Conservation (phyloP, 2,888 invertebrate species). For the Exephanes ischioxanthus region DNA sequence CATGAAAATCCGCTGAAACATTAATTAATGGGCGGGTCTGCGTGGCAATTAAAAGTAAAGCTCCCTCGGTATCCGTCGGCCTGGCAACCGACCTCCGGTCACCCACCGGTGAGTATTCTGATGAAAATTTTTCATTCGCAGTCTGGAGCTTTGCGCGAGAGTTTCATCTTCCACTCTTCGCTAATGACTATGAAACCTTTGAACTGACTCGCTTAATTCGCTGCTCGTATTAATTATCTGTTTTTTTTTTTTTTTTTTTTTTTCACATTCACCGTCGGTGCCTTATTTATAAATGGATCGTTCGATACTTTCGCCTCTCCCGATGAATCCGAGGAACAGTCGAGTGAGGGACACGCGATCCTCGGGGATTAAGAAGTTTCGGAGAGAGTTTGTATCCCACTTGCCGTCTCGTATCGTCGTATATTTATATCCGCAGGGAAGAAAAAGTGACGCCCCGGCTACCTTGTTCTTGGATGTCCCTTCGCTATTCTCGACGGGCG, state of each 20-base stretch:
- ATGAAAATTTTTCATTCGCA: slow-evolving; percentile 64
- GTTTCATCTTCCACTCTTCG: slow-evolving; percentile 23
- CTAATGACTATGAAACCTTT: slow-evolving; percentile 43
- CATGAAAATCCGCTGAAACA: slow-evolving; percentile 69
- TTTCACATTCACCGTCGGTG: neutral
- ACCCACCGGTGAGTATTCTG: slow-evolving; percentile 50
- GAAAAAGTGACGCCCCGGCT: neutral
- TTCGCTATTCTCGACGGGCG: slow-evolving; percentile 28
- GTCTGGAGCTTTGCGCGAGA: slow-evolving; percentile 35
- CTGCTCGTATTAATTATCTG: slow-evolving; percentile 18
- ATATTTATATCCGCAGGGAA: neutral
- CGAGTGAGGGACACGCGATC: neutral
- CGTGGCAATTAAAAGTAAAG: slow-evolving; percentile 71
- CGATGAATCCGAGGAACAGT: neutral
- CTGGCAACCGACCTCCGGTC: slow-evolving; percentile 40
- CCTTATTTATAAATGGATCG: neutral
- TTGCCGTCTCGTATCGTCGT: neutral
- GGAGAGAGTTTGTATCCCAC: neutral
- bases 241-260: neutral
- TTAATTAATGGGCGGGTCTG: slow-evolving; percentile 68
- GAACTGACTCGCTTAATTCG: slow-evolving; percentile 48
- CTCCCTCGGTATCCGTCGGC: slow-evolving; percentile 28
- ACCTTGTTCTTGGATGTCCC: neutral
- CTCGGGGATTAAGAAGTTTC: neutral
- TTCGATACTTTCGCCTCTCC: too few relatives aligned